Conservation (phyloP, 2,113 vertebrate genomes). For the Lutjanus erythropterus region DNA sequence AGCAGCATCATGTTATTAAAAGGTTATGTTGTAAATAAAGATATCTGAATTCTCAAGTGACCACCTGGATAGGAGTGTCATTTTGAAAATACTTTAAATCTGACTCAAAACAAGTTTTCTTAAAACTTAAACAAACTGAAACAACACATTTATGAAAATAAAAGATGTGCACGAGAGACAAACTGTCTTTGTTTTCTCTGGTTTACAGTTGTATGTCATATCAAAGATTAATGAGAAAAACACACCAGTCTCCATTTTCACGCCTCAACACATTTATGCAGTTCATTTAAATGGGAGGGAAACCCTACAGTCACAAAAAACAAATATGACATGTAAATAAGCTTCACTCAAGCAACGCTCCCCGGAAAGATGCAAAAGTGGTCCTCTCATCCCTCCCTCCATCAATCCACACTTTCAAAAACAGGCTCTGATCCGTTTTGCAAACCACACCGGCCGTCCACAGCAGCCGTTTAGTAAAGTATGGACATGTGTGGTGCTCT, state of each 20-base stretch:
- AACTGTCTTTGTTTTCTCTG: not conserved
- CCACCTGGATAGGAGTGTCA: too few relatives aligned
- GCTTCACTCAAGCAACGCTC: constrained; percentile 35
- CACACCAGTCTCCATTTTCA: constrained; percentile 6
- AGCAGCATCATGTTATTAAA: not conserved
- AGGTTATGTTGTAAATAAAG: not conserved
- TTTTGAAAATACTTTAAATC: too few relatives aligned
- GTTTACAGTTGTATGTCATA: constrained; percentile 1
- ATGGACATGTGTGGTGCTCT: constrained; percentile 28
- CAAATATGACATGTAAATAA: constrained; percentile 78
- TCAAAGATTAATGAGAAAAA: constrained; percentile 24
- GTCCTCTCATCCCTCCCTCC: constrained; percentile 4
- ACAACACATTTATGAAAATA: not conserved
- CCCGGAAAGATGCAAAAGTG: constrained; percentile 65
- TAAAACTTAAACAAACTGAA: not conserved
- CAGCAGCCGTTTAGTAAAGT: constrained; percentile 2
- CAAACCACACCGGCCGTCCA: constrained; percentile 3
- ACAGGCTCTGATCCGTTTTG: not conserved
- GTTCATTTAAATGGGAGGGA: constrained; percentile 42
- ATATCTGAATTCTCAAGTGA: not conserved
- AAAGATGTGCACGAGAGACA: not conserved
- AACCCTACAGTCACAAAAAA: constrained; percentile 53
- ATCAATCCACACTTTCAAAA: constrained; percentile 12
- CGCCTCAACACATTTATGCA: constrained; percentile 31
- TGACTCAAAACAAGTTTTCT: too few relatives aligned